Percentiles rank a stretch among this genome's conserved stretches.
phyloP scores from a whole-genome alignment of 2,797 vertebrate species.

The Rhodeus uyekii region DNA sequence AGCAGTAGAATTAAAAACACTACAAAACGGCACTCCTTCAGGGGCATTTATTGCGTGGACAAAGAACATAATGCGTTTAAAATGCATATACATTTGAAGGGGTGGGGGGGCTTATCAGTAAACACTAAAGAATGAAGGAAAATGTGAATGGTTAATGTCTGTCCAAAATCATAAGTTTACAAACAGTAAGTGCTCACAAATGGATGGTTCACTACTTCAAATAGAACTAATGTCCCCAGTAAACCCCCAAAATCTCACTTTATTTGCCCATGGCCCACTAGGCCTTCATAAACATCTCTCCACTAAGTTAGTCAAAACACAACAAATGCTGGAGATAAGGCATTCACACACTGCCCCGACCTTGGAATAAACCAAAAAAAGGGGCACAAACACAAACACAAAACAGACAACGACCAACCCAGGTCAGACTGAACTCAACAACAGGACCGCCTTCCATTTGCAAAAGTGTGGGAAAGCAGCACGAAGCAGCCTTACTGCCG shows the following conservation, averaged over 20 bases:
- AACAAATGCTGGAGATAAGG: conserved; percentile 20
- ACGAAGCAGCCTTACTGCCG: conserved; percentile 68
- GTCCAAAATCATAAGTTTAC: conserved; percentile 52
- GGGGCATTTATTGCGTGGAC: too few species aligned
- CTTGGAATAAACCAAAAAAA: neutral
- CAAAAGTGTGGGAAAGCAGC: conserved; percentile 80
- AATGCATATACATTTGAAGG: too few species aligned
- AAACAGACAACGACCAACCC: conserved; percentile 54
- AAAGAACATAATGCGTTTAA: too few species aligned
- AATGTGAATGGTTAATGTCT: conserved; percentile 57
- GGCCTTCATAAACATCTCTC: neutral
- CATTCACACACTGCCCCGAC: conserved; percentile 12
- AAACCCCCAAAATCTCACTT: conserved; percentile 4
- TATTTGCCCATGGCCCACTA: neutral
- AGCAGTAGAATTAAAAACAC: too few species aligned
- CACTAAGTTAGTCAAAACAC: conserved; percentile 25
- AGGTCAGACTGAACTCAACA: conserved; percentile 75
- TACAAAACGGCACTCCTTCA: too few species aligned
- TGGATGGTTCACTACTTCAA: conserved; percentile 40
- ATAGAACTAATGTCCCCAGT: conserved; percentile 47
- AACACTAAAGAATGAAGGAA: neutral
- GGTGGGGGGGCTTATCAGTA: too few species aligned
- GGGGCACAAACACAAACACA: conserved; percentile 16
- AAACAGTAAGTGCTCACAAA: conserved; percentile 63
- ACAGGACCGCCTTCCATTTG: conserved; percentile 71